Conservation (phyloP, 2,888 invertebrate genomes). For the Nomada ruficornis region DNA sequence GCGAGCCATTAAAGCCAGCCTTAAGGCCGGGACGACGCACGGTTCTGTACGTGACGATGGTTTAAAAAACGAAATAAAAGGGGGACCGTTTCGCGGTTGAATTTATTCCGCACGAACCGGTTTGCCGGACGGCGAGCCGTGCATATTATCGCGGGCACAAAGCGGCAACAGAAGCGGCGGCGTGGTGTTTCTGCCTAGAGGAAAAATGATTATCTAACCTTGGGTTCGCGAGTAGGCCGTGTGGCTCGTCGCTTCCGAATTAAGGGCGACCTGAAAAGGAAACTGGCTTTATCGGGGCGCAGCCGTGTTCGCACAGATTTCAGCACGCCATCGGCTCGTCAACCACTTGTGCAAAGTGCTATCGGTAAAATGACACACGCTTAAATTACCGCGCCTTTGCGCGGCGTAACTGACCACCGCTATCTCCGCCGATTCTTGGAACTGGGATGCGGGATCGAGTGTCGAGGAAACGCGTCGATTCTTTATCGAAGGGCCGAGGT, state of each 20-base stretch:
- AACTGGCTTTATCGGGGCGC: background rate
- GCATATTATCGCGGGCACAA: slow-evolving; percentile 30
- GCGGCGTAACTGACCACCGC: too few species aligned
- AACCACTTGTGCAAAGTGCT: too few species aligned
- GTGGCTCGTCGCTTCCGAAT: slow-evolving; percentile 47
- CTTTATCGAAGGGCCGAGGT: too few species aligned
- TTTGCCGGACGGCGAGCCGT: slow-evolving; percentile 33
- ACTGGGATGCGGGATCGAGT: too few species aligned
- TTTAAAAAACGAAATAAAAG: slow-evolving; percentile 25
- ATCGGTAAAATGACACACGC: too few species aligned
- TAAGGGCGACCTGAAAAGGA: slow-evolving; percentile 14
- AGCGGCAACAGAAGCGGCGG: background rate
- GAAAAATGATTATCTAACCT: slow-evolving; percentile 65
- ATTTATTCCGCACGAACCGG: slow-evolving; percentile 66
- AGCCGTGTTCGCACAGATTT: too few species aligned
- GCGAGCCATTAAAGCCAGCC: slow-evolving; percentile 38
- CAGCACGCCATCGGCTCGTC: too few species aligned
- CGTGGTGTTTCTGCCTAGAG: background rate
- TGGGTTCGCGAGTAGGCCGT: slow-evolving; percentile 33
- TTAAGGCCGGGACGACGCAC: background rate
- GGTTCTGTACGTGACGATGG: slow-evolving; percentile 31
- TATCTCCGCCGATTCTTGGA: too few species aligned
- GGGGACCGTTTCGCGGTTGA: slow-evolving; percentile 42
- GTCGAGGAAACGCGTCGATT: too few species aligned
- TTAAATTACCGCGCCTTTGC: too few species aligned